Percentiles rank a stretch among this genome's conserved stretches.
phyloP scores from a whole-genome alignment of 2,113 vertebrate species.

The Toxotes jaculatrix region DNA sequence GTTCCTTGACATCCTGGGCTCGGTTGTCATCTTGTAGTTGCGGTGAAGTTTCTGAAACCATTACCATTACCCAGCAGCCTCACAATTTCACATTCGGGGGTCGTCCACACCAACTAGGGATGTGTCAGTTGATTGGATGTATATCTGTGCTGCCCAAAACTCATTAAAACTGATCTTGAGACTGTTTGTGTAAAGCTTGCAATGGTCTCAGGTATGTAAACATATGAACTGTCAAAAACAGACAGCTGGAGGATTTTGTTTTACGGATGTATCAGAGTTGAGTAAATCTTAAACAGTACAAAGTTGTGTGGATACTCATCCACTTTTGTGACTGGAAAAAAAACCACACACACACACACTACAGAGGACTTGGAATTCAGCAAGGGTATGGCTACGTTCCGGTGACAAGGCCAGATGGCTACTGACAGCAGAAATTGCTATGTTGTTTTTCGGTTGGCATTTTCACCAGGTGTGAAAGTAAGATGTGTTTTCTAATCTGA shows the following conservation, averaged over 20 bases:
- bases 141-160: neutral
- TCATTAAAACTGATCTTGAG: neutral
- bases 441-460: neutral
- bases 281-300: no score
- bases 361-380: neutral
- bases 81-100: constrained; percentile 10
- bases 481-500: constrained; percentile 4
- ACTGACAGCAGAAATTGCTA: neutral
- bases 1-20: constrained; percentile 20
- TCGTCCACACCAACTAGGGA: neutral
- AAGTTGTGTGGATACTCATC: neutral
- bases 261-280: no score
- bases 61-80: neutral
- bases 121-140: neutral
- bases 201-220: neutral
- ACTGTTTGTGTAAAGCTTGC: no score
- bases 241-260: no score
- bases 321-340: no score
- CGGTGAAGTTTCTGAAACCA: constrained; percentile 5
- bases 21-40: constrained; percentile 5
- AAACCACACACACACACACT: neutral
- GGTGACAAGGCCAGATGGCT: constrained; percentile 24
- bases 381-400: neutral
- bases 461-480: neutral
- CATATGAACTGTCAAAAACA: neutral